Evolutionary conservation across 2,888 invertebrate genomes (phyloP), one percentile per base, ranked within the genome.

Genomic region (Eretmocerus hayati): DNA sequence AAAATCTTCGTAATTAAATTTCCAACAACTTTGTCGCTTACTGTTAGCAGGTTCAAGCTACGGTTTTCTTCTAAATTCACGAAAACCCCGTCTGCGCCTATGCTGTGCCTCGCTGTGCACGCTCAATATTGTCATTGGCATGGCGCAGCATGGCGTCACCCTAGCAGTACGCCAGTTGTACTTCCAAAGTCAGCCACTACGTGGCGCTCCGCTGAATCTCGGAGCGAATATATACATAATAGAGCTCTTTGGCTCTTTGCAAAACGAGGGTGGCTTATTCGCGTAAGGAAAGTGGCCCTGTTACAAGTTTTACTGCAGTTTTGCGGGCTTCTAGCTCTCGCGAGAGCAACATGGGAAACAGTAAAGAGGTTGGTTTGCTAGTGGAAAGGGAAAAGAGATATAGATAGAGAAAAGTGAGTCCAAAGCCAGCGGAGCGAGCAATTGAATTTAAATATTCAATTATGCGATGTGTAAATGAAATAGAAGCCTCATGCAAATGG

Each of bases 401-500:
- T 33, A 37, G 67, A 64, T 67, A 67, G 65, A 65, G 33, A 16
- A 33, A 5, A 16, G 20, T 9, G 11, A 19, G 9, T 4, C 8
- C 36, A n/a, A n/a, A n/a, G n/a, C 3, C 13, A 9, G 13, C 5
- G 18, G 20, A 8, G n/a, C 38, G 47, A 60, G 68, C 73, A 73
- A 73, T 73, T 73, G 73, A 73, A 73, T 73, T 73, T 72, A 73
- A 73, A 71, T 71, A 71, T 72, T 72, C 71, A 67, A 71, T 74
- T 73, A 74, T 74, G 73, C 73, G 72, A 72, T 74, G 73, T 74
- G 74, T 72, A 75, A 75, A 75, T 74, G 74, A 74, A 75, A 75
- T 74, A 74, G 74, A 74, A 74, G 73, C 73, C 74, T 71, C 72
- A 75, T 75, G 75, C 74, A 74, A 75, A 74, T 74, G 63, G 66